These are phyloP conservation scores for Poliocrania exsul DNA, from an alignment of 2,797 vertebrate genomes.

Conservation along the genomic window DNA sequence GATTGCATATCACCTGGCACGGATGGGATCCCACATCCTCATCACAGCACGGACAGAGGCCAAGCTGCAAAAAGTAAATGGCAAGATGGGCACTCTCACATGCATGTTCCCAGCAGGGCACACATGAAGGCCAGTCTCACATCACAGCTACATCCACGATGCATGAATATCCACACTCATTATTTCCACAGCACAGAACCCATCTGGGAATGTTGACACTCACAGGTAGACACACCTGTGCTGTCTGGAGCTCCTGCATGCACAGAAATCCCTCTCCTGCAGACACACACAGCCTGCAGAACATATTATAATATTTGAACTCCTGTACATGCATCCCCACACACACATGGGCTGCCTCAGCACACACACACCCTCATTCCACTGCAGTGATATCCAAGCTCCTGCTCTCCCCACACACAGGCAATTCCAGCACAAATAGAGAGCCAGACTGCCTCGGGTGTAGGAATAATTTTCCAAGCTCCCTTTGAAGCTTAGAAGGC, in stretches of 20 bases:
- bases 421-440: not conserved
- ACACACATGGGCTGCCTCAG: not conserved
- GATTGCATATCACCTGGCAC: constrained; percentile 77
- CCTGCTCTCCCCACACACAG: not conserved
- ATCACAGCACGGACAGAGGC: constrained; percentile 74
- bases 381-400: not conserved
- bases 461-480: not conserved
- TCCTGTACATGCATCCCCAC: not conserved
- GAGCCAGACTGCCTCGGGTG: not conserved
- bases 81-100: not conserved
- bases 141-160: accelerated
- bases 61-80: constrained; percentile 73
- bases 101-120: accelerated
- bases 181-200: accelerated
- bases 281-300: accelerated
- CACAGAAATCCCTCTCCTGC: not conserved
- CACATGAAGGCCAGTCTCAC: accelerated
- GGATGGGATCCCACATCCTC: constrained; percentile 77
- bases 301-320: accelerated
- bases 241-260: not conserved
- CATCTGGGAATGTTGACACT: accelerated
- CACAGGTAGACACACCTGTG: accelerated
- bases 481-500: not conserved
- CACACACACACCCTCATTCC: constrained; percentile 11
- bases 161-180: accelerated